Evolutionary conservation across 2,888 invertebrate species (phyloP).

Genomic region (Luperina nickerlii): DNA sequence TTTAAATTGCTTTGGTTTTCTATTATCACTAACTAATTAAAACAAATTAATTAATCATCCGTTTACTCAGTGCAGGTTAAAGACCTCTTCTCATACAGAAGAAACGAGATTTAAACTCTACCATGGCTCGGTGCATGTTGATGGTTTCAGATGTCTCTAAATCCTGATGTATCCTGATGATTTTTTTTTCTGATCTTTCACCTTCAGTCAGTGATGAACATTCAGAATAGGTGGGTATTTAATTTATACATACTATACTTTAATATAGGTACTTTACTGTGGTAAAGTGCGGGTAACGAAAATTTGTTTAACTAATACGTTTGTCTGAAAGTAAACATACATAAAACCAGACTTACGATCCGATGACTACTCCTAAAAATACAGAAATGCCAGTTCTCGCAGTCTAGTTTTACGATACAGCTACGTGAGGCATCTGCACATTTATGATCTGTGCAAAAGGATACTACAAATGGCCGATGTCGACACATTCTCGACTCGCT

Average conservation of each 20-base stretch:
- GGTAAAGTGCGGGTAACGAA: conserved; percentile 24
- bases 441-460: conserved; percentile 3
- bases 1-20: conserved; percentile 45
- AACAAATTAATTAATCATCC: neutral
- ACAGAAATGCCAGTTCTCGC: conserved; percentile 8
- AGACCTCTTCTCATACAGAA: neutral
- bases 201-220: neutral
- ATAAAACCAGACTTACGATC: conserved; percentile 21
- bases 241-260: conserved; percentile 1
- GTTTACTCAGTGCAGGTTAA: neutral
- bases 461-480: conserved; percentile 1
- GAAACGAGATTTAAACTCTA: neutral
- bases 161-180: neutral
- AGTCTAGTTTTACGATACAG: conserved; percentile 32
- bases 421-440: neutral
- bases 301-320: conserved; percentile 21
- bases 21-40: conserved; percentile 16
- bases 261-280: too few relatives aligned
- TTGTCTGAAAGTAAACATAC: conserved; percentile 43
- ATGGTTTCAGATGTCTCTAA: neutral
- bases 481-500: neutral
- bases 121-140: neutral
- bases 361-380: conserved; percentile 19
- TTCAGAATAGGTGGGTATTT: neutral
- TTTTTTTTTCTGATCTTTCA: too few relatives aligned